These are phyloP conservation scores for Enoplosus armatus DNA, from an alignment of 2,797 vertebrate species.

Conservation along the genomic window DNA sequence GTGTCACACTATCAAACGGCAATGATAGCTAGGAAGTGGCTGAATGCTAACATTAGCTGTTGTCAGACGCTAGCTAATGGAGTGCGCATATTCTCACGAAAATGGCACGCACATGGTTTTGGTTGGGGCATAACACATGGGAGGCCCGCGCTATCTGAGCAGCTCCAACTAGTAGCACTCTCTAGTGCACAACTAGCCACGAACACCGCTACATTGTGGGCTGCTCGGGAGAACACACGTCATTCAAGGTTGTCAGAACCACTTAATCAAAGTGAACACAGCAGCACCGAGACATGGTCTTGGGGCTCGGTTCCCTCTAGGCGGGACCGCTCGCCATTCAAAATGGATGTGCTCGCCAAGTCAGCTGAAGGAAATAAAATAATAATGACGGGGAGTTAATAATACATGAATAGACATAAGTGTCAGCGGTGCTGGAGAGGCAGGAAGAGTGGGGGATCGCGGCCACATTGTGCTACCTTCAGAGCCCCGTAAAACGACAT, in stretches of 20 bases:
- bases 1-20: too few relatives aligned
- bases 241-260: neutral
- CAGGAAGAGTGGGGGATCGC: conserved; percentile 3
- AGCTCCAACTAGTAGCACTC: neutral
- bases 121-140: too few relatives aligned
- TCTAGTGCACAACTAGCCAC: neutral
- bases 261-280: conserved; percentile 28
- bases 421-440: conserved; percentile 8
- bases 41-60: too few relatives aligned
- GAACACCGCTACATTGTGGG: neutral
- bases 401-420: conserved; percentile 63
- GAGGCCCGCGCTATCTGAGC: neutral
- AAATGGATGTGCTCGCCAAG: conserved; percentile 57
- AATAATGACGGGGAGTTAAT: conserved; percentile 67
- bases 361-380: conserved; percentile 63
- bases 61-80: too few relatives aligned
- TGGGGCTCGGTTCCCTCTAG: neutral
- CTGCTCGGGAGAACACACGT: neutral
- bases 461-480: conserved; percentile 4
- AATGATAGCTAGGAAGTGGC: too few relatives aligned
- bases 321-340: conserved; percentile 39
- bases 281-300: conserved; percentile 9
- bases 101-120: too few relatives aligned
- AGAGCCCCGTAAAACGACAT: conserved; percentile 15
- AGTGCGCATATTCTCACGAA: too few relatives aligned